Conservation (phyloP, 2,113 vertebrate genomes). For the Mesoclemmys tuberculata region DNA sequence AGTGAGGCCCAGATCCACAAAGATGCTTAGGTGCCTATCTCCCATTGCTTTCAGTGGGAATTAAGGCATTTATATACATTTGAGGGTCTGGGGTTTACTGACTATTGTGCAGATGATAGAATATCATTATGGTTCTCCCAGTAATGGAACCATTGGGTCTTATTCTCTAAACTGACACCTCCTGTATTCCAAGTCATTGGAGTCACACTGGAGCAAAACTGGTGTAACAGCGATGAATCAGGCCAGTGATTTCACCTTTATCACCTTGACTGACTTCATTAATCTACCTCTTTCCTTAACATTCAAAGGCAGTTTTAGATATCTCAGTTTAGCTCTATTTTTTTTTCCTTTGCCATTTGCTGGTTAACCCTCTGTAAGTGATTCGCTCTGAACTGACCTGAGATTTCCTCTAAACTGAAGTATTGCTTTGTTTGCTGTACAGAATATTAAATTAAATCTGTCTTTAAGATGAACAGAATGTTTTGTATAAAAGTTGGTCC, state of each 20-base stretch:
- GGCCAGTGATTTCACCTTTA: not conserved
- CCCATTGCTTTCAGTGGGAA: not conserved
- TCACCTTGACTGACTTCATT: not conserved
- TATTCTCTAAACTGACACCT: rapidly evolving
- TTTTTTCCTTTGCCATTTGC: not conserved
- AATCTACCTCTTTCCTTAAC: not conserved
- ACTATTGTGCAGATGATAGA: not conserved
- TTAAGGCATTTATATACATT: not conserved
- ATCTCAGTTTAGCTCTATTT: not conserved
- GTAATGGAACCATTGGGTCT: not conserved
- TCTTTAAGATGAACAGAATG: slow-evolving; percentile 1
- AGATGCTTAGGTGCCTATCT: not conserved
- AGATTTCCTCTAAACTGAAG: slow-evolving; percentile 28
- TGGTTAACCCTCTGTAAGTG: not conserved
- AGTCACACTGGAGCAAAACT: not conserved
- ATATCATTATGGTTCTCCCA: not conserved
- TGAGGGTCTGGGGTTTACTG: not conserved
- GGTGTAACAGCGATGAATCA: not conserved
- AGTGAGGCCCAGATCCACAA: not conserved
- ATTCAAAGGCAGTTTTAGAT: not conserved
- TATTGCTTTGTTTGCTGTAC: slow-evolving; percentile 26
- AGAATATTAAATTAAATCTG: slow-evolving; percentile 35
- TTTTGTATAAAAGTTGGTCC: not conserved
- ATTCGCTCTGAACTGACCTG: not conserved
- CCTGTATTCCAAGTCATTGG: not conserved